These are phyloP conservation scores for Ibidorhyncha struthersii DNA, from an alignment of 2,113 vertebrate species.

Conservation along the genomic window DNA sequence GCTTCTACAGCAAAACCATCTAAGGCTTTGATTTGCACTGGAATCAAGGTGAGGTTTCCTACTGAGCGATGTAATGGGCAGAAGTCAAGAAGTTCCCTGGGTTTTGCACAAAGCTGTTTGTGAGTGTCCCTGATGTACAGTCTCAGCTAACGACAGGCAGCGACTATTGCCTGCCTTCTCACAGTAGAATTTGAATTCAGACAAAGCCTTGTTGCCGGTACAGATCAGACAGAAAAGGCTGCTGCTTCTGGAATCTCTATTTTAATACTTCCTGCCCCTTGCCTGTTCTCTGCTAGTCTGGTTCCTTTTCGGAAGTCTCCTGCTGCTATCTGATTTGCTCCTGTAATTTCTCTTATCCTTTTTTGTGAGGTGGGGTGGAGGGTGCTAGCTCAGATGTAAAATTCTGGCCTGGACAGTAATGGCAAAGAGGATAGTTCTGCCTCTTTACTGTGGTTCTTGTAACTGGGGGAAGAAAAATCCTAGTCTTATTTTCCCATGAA, in stretches of 20 bases:
- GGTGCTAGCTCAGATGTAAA: not conserved
- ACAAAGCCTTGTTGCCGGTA: not conserved
- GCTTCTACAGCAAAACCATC: not conserved
- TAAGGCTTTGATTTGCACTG: not conserved
- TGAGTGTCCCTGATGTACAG: accelerated
- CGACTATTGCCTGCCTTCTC: not conserved
- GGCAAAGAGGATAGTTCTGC: not conserved
- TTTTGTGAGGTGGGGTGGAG: too few relatives aligned
- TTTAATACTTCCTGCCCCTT: not conserved
- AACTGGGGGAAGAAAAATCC: not conserved
- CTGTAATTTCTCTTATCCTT: not conserved
- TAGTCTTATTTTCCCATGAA: accelerated
- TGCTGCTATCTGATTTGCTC: not conserved
- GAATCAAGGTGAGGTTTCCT: not conserved
- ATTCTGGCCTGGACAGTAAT: not conserved
- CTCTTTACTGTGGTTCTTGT: not conserved
- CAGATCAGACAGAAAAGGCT: not conserved
- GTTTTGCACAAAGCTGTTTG: not conserved
- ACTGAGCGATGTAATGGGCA: accelerated
- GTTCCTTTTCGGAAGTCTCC: not conserved
- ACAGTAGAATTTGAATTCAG: not conserved
- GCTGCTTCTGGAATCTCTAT: not conserved
- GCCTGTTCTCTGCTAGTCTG: not conserved
- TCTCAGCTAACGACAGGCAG: accelerated
- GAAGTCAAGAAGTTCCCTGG: not conserved